These are phyloP conservation scores for Tiaroga cobitis DNA, from an alignment of 2,797 vertebrate species.

Conservation along the genomic window DNA sequence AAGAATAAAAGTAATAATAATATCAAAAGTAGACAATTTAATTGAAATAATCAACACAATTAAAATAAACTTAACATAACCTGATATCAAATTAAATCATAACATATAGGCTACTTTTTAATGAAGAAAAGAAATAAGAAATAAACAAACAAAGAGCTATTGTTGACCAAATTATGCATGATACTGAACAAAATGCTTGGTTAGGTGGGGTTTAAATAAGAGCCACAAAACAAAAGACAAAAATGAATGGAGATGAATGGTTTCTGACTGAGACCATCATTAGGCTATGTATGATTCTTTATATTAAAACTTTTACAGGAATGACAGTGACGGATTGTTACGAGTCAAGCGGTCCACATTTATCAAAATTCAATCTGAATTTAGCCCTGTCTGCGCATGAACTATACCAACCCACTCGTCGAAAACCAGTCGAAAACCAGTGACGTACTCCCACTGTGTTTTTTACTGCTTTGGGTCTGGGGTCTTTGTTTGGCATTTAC, in stretches of 20 bases:
- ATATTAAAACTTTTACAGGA: slow-evolving; percentile 14
- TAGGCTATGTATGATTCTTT: slow-evolving; percentile 10
- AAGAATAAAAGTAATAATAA: neutral
- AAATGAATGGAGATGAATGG: neutral
- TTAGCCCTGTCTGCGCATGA: slow-evolving; percentile 17
- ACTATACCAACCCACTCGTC: slow-evolving; percentile 10
- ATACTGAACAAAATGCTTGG: neutral
- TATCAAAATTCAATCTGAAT: slow-evolving; percentile 42
- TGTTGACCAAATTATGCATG: neutral
- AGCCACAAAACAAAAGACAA: neutral
- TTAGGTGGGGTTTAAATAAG: slow-evolving; percentile 1
- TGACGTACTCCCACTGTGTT: slow-evolving; percentile 53
- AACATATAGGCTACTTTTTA: neutral
- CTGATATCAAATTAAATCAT: neutral
- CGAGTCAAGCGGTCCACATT: slow-evolving; percentile 48
- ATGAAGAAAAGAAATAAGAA: neutral
- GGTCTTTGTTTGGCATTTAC: slow-evolving; percentile 56
- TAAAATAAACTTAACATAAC: neutral
- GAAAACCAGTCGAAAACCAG: slow-evolving; percentile 46
- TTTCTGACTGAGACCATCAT: neutral
- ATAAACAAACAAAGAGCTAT: neutral
- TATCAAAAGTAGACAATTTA: neutral
- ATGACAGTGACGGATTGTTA: slow-evolving; percentile 49
- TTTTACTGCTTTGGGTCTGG: slow-evolving; percentile 46
- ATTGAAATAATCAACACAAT: neutral